Evolutionary conservation across 2,888 invertebrate genomes (phyloP).

Genomic region (Micropterix aruncella): DNA sequence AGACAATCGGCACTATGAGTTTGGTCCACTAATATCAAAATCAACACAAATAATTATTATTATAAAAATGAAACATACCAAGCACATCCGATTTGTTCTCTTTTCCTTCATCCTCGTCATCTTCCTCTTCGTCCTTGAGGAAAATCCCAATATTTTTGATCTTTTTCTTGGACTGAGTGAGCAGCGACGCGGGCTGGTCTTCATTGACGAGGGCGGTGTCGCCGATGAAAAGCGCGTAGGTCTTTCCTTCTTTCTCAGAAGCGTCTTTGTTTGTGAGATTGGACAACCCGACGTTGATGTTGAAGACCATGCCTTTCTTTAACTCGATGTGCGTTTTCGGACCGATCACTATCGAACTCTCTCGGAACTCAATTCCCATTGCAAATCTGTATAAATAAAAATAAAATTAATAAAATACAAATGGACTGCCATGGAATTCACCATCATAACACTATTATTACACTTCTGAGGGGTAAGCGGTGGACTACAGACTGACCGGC

Average conservation of each 20-base stretch:
- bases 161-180: slow-evolving; percentile 89
- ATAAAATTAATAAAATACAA: slow-evolving; percentile 1
- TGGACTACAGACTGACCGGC: too few species aligned
- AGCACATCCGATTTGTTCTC: slow-evolving; percentile 62
- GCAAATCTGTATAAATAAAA: slow-evolving; percentile 50
- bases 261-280: slow-evolving; percentile 72
- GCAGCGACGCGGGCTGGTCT: slow-evolving; percentile 67
- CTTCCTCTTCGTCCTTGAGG: slow-evolving; percentile 79
- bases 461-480: background rate
- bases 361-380: slow-evolving; percentile 97
- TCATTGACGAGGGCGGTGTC: slow-evolving; percentile 96
- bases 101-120: slow-evolving; percentile 68
- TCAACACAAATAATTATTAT: too few species aligned
- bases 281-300: slow-evolving; percentile 84
- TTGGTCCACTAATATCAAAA: too few species aligned
- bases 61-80: too few species aligned
- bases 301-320: slow-evolving; percentile 93
- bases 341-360: slow-evolving; percentile 83
- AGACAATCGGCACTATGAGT: too few species aligned
- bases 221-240: slow-evolving; percentile 87
- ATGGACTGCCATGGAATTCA: too few species aligned
- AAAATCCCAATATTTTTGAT: slow-evolving; percentile 93
- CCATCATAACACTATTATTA: too few species aligned
- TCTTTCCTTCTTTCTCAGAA: slow-evolving; percentile 75
- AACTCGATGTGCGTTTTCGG: slow-evolving; percentile 71